Percentiles rank a stretch among this genome's conserved stretches.
phyloP scores from a whole-genome alignment of 1,140 invertebrate species.

The Amphibalanus amphitrite region DNA sequence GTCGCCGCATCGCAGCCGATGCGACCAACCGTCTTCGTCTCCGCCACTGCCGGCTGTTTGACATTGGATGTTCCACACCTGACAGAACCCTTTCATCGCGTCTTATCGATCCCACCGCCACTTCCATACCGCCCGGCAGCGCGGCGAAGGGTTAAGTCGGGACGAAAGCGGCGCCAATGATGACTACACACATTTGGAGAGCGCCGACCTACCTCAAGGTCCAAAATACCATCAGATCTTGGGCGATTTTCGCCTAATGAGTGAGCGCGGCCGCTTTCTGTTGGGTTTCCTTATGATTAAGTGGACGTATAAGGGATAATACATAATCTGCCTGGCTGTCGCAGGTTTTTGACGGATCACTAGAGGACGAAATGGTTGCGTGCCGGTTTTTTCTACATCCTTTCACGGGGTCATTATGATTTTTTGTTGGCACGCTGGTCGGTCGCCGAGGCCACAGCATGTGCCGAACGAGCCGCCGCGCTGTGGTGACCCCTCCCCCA shows the following conservation, averaged over 20 bases:
- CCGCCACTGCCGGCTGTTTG: too few relatives aligned
- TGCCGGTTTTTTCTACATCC: neutral
- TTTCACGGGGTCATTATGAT: slow-evolving; percentile 1
- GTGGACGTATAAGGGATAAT: slow-evolving; percentile 1
- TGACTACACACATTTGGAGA: neutral
- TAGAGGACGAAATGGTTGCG: neutral
- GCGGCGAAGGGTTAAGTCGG: neutral
- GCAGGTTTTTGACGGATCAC: neutral
- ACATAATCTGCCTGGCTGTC: neutral
- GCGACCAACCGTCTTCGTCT: too few relatives aligned
- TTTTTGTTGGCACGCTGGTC: neutral
- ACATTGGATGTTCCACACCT: neutral
- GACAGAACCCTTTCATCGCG: neutral
- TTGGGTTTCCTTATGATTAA: slow-evolving; percentile 2
- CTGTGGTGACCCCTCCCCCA: neutral
- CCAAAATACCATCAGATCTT: neutral
- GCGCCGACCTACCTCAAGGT: neutral
- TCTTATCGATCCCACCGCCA: neutral
- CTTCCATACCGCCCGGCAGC: neutral
- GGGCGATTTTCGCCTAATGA: neutral
- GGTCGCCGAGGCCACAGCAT: neutral
- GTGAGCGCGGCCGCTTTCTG: neutral
- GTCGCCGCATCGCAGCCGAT: neutral
- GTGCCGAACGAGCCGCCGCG: neutral
- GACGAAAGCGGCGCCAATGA: neutral